Evolutionary conservation across 2,888 invertebrate species (phyloP).

Genomic region (Macrosoma leucophasiata): DNA sequence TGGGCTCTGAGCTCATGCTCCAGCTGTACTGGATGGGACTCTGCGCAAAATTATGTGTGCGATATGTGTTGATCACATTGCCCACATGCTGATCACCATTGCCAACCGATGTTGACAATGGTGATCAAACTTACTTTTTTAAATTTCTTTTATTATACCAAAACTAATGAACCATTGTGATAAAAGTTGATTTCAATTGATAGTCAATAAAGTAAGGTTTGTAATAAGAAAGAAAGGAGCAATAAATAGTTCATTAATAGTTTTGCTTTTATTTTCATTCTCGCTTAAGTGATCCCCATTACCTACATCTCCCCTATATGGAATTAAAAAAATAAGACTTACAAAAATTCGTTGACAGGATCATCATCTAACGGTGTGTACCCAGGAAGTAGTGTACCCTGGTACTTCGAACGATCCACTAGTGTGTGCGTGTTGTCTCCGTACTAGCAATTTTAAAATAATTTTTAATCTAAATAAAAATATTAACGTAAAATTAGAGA

Average conservation of each 20-base stretch:
- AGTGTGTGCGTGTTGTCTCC: conserved; percentile 98
- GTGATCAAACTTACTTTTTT: conserved; percentile 14
- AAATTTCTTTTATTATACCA: conserved; percentile 15
- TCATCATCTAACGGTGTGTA: conserved; percentile 77
- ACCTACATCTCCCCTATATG: conserved; percentile 19
- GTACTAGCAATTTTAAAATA: too few species aligned
- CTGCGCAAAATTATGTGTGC: conserved; percentile 13
- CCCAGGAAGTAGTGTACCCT: conserved; percentile 93
- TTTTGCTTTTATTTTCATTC: conserved; percentile 20
- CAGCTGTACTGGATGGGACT: conserved; percentile 17
- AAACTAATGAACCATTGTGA: conserved; percentile 19
- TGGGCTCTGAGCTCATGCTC: conserved; percentile 24
- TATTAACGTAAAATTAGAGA: too few species aligned
- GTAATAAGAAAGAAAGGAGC: conserved; percentile 16
- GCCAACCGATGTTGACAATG: conserved; percentile 21
- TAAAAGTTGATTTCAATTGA: conserved; percentile 25
- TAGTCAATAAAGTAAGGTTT: conserved; percentile 21
- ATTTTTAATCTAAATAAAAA: too few species aligned
- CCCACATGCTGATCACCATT: conserved; percentile 22
- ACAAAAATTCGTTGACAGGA: conserved; percentile 73
- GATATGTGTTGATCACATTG: conserved; percentile 23
- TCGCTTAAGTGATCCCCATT: conserved; percentile 20
- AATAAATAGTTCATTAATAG: conserved; percentile 24
- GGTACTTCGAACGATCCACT: conserved; percentile 89
- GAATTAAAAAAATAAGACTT: conserved; percentile 40